These are phyloP conservation scores for Taphrorychus bicolor DNA, from an alignment of 2,888 invertebrate genomes.

Conservation along the genomic window DNA sequence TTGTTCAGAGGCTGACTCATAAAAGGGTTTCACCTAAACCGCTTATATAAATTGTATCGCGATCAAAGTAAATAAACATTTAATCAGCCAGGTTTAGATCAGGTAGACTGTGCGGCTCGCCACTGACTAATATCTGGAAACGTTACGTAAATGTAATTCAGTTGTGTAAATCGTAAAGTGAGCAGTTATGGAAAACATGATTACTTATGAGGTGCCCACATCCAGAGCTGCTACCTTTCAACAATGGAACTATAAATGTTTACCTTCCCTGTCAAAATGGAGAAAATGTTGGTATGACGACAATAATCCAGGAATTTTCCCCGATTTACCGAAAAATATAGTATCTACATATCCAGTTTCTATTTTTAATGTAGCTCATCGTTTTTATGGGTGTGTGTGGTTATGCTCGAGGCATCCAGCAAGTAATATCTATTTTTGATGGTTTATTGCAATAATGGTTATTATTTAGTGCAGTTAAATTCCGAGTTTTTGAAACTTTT, in stretches of 20 bases:
- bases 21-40: background rate
- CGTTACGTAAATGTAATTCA: no score
- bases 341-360: constrained; percentile 8
- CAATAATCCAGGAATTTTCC: constrained; percentile 1
- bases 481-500: background rate
- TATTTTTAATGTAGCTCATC: constrained; percentile 14
- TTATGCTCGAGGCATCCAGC: background rate
- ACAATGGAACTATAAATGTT: constrained; percentile 2
- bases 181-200: background rate
- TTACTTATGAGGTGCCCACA: background rate
- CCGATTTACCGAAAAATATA: constrained; percentile 4
- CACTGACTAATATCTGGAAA: background rate
- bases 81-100: background rate
- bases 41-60: background rate
- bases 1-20: background rate
- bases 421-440: constrained; percentile 9
- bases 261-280: constrained; percentile 3
- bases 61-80: background rate
- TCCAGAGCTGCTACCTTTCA: background rate
- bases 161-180: background rate
- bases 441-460: background rate
- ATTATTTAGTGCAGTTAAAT: constrained; percentile 5
- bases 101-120: background rate
- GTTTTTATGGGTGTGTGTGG: background rate
- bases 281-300: background rate